Evolutionary conservation across 2,797 vertebrate species (phyloP), one percentile per base, ranked within the genome.

Genomic region (Crocidura indochinensis): DNA sequence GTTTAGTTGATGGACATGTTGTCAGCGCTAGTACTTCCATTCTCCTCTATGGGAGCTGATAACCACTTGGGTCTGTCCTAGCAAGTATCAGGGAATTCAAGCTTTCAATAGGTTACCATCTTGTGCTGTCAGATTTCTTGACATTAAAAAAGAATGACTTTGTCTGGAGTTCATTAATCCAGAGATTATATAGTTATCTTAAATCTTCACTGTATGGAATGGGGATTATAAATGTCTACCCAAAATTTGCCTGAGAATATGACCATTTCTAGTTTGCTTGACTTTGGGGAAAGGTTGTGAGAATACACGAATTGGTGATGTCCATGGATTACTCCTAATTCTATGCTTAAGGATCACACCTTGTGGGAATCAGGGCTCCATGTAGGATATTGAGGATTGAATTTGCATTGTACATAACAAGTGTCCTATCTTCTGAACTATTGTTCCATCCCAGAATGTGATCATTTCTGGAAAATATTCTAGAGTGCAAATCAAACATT

Each of bases 151-250:
- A 81, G 78, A 71, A 0, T 83, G 49, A 73, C 96, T 94, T 92
- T 94, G 87, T 90, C 71, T 80, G 93, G 87, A 91, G 47, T 47
- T 91, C 94, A 95, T 93, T 97, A 79, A 84, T 93, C 90, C 79
- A 81, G 74, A 89, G 93, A 77, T 49, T 62, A 80, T 53, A 62
- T 38, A 87, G 80, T 91, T 79, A 87, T 31, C 82, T 95, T 79
- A 27, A 82, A 91, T 94, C 95, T 92, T 80, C 93, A 94, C 90
- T 91, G 87, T 86, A 84, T 90, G 90, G 91, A 77, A 65, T 8
- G 2, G 72, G 86, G 84, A 51, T 75, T 93, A 73, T 90, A 56
- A 94, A 29, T 27, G 15, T 12, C 79, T 53, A 75, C 79, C 74
- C 11, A 73, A 90, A 95, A 95, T 64, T 94, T 97, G 92, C 91